These are phyloP conservation scores for Philypnodon macrostomus DNA, from an alignment of 2,797 vertebrate genomes.

Conservation along the genomic window DNA sequence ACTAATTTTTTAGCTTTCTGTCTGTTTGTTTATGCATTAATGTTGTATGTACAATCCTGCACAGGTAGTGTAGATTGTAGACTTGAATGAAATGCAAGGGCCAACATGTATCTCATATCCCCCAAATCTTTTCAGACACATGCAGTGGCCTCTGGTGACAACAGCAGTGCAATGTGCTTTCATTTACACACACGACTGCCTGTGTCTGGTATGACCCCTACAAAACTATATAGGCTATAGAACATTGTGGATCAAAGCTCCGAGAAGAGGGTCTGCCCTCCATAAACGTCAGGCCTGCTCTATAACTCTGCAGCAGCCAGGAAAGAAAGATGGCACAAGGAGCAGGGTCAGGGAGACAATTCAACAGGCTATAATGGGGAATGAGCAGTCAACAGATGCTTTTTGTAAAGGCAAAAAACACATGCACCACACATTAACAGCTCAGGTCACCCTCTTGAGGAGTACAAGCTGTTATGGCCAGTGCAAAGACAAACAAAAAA, in stretches of 20 bases:
- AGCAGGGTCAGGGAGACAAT: constrained; percentile 54
- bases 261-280: constrained; percentile 58
- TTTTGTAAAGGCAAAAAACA: constrained; percentile 18
- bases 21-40: constrained; percentile 12
- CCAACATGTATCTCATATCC: constrained; percentile 27
- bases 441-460: not conserved
- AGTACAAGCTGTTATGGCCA: not conserved
- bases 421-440: constrained; percentile 4
- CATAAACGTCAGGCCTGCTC: constrained; percentile 60
- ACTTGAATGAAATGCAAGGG: constrained; percentile 11
- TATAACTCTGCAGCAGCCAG: constrained; percentile 63
- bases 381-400: constrained; percentile 45
- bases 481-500: not conserved
- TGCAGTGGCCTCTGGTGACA: constrained; percentile 25
- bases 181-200: constrained; percentile 57
- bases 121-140: constrained; percentile 24
- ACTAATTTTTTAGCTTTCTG: constrained; percentile 28
- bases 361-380: constrained; percentile 42
- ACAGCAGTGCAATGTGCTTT: constrained; percentile 64
- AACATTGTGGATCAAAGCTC: constrained; percentile 72
- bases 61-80: constrained; percentile 19
- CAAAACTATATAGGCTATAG: constrained; percentile 51
- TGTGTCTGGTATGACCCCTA: constrained; percentile 62
- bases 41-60: constrained; percentile 2
- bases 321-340: constrained; percentile 60